These are phyloP conservation scores for Anguilla rostrata DNA, from an alignment of 2,113 vertebrate genomes.

Conservation along the genomic window DNA sequence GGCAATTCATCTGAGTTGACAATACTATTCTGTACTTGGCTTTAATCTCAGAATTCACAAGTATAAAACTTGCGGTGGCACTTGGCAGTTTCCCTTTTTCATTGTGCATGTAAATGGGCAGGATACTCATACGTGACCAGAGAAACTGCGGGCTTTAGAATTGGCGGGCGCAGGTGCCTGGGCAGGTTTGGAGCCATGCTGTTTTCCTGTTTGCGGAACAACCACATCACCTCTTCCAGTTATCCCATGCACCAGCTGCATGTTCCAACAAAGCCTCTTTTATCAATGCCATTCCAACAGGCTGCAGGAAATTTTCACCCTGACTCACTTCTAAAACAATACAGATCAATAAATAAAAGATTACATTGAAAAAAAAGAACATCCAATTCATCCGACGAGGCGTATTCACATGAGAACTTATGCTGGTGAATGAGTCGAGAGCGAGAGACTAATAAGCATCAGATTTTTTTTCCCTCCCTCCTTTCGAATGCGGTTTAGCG, in stretches of 20 bases:
- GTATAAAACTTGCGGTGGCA: conserved; percentile 1
- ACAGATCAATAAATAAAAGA: background rate
- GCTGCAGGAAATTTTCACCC: background rate
- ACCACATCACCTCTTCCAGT: conserved; percentile 40
- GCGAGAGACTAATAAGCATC: background rate
- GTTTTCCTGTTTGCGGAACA: conserved; percentile 54
- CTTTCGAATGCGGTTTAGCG: background rate
- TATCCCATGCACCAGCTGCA: background rate
- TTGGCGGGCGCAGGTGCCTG: conserved; percentile 37
- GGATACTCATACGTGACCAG: conserved; percentile 47
- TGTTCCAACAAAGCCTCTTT: background rate
- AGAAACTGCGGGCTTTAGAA: conserved; percentile 31
- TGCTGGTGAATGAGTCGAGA: background rate
- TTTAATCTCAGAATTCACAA: background rate
- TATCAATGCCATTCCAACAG: conserved; percentile 10
- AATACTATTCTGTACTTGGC: background rate
- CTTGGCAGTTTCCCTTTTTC: conserved; percentile 31
- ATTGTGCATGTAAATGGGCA: conserved; percentile 53
- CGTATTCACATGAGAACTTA: background rate
- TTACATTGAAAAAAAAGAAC: background rate
- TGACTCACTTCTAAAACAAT: background rate
- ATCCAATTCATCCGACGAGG: background rate
- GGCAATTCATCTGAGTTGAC: background rate
- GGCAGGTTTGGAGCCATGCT: conserved; percentile 29
- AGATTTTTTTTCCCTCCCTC: background rate